phyloP scores from a whole-genome alignment of 2,797 vertebrate species.

The Chelonia mydas region DNA sequence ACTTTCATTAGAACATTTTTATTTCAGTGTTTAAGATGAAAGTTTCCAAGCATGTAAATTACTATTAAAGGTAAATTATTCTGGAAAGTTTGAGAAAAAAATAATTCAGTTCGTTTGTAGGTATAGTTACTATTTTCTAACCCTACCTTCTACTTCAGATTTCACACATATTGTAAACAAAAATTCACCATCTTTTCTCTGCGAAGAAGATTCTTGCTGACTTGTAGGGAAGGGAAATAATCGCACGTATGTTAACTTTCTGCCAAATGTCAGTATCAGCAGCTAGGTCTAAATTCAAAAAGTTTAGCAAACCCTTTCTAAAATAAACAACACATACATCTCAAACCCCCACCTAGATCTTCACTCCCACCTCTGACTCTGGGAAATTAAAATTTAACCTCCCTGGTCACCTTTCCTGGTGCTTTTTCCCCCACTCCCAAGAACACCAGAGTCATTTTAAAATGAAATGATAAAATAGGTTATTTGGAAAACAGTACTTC shows the following conservation, averaged over 20 bases:
- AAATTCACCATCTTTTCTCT: not conserved
- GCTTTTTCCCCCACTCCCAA: not conserved
- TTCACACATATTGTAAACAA: conserved; percentile 27
- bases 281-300: not conserved
- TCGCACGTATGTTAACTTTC: not conserved
- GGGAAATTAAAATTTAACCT: not conserved
- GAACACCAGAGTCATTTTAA: not conserved
- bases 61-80: conserved; percentile 41
- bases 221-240: conserved; percentile 19
- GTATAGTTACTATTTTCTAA: conserved; percentile 35
- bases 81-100: conserved; percentile 38
- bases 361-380: not conserved
- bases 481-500: not conserved
- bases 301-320: not conserved
- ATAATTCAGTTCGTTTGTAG: conserved; percentile 4
- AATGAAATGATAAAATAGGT: not conserved
- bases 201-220: not conserved
- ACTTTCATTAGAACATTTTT: conserved; percentile 66
- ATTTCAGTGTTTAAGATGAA: conserved; percentile 44
- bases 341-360: not conserved
- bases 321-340: not conserved
- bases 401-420: not conserved
- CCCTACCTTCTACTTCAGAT: conserved; percentile 30
- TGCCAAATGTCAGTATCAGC: not conserved
- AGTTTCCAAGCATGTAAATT: conserved; percentile 39